Evolutionary conservation across 2,888 invertebrate species (phyloP).

Genomic region (Baronia brevicornis): DNA sequence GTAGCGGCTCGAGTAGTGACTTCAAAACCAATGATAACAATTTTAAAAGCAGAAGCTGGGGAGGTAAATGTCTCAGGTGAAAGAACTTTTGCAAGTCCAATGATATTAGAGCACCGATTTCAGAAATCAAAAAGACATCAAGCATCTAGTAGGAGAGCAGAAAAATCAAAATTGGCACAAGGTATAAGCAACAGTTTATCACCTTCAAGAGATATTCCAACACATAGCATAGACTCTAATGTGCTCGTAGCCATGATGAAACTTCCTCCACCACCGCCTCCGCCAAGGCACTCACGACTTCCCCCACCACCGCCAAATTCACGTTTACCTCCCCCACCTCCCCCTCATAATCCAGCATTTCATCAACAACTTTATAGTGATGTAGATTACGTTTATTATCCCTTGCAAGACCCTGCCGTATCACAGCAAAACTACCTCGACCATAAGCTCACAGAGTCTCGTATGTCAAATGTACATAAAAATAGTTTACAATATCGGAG

Average conservation of each 20-base stretch:
- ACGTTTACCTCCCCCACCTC: conserved; percentile 80
- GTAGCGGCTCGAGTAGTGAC: conserved; percentile 85
- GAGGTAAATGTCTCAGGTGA: conserved; percentile 79
- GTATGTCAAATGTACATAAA: conserved; percentile 78
- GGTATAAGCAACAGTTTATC: conserved; percentile 61
- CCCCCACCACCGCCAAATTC: conserved; percentile 81
- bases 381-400: conserved; percentile 94
- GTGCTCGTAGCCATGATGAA: conserved; percentile 78
- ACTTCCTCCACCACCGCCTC: conserved; percentile 73
- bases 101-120: conserved; percentile 66
- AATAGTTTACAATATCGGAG: conserved; percentile 87
- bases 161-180: conserved; percentile 77
- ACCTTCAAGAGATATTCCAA: conserved; percentile 58
- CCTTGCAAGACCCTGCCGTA: conserved; percentile 90
- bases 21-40: conserved; percentile 84
- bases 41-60: conserved; percentile 85
- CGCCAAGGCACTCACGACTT: conserved; percentile 75
- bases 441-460: conserved; percentile 86
- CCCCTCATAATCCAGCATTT: conserved; percentile 90
- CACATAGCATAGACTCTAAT: conserved; percentile 60
- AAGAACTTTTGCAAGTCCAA: conserved; percentile 67
- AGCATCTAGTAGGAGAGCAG: conserved; percentile 75
- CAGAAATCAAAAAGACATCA: conserved; percentile 68
- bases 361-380: conserved; percentile 93
- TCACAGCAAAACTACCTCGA: conserved; percentile 94